Evolutionary conservation across 2,797 vertebrate genomes (phyloP), one percentile per base, ranked within the genome.

Genomic region (Heterohyrax brucei): DNA sequence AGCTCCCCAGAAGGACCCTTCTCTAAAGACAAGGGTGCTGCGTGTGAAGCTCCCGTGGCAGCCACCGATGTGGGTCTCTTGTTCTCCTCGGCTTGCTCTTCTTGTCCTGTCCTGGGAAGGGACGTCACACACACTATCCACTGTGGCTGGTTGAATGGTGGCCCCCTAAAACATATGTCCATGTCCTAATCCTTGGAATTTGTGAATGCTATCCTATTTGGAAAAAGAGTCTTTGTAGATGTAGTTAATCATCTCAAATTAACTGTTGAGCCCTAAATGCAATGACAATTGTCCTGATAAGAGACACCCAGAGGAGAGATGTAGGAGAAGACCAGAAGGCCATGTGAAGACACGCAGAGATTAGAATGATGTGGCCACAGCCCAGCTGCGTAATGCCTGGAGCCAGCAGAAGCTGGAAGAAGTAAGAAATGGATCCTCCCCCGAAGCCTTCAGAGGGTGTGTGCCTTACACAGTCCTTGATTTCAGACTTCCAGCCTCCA

Each of bases 141-240:
- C 18, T 30, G 39, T 1, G 2, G 9, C 3, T 9, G 56, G 7
- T 18, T 70, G 18, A 80, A 91, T 0, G 0, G 80, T 68, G 48
- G 10, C 33, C 53, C 44, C n/a, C n/a, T 9, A n/a, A 80, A 56
- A 87, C 14, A 14, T 21, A 24, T 1, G 2, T 2, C 33, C 8
- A 3, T 2, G 1, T 44, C 3, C 33, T 44, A 66, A 24, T 33
- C 48, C 89, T 44, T 6, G 28, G 64, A 76, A 87, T 48, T 75
- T 44, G 73, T 18, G 75, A 53, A 5, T 1, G 19, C 10, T 77
- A 75, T 66, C 56, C 76, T 87, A 85, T 87, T 91, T 87, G 86
- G 94, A 83, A 70, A 81, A 95, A 39, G 56, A 62, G 77, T 91
- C 83, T 93, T 64, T 82, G 82, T 14, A 33, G 85, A 61, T 88